Base-by-base conservation (phyloP, 2,113 vertebrate genomes). In the Ardeotis arabs region DNA sequence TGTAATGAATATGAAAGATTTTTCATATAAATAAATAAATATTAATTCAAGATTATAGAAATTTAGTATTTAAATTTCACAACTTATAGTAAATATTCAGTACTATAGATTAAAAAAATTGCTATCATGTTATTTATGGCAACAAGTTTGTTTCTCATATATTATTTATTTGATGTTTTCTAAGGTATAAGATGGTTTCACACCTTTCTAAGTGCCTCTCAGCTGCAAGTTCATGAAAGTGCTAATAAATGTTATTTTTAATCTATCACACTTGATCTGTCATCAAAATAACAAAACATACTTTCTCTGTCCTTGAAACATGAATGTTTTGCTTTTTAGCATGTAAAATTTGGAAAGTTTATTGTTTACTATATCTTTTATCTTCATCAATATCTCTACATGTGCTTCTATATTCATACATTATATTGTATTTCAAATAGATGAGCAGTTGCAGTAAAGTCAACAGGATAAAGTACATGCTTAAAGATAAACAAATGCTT, bases 221-320 rank as follows among this genome's bases (percentile, higher is more conserved):
- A 92, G 58, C 39, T 81, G 77, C 44, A 89, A 64, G 88, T 94
- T 96, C 77, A 77, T 53, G 8, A 39, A 19, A 92, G 56, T 75
- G 79, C 66, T 93, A 92, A 95, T 81, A 96, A 88, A 96, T 63
- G 92, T 37, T 93, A 92, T 89, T 95, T 95, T 96, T 94, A 89
- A 87, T 68, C 53, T 92, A 80, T 73, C 63, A 87, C 69, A 94
- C 83, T 73, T 96, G 76, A 76, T 93, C 55, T 76, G 31, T 49
- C 60, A 87, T 68, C 68, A 84, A 72, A 94, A 90, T 33, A 81
- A 60, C 47, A 29, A 89, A 92, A 83, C 49, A 70, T 64, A 81
- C 41, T 86, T 93, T 81, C 55, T 70, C 52, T 84, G 88, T 64
- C 90, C 87, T 95, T 96, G 85, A 94, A 93, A 93, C 7, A 86